A percentile compares a stretch with the other conserved stretches of the same genome.
Conservation (phyloP, 2,797 vertebrate species). For the Acanthurus leucopareius region DNA sequence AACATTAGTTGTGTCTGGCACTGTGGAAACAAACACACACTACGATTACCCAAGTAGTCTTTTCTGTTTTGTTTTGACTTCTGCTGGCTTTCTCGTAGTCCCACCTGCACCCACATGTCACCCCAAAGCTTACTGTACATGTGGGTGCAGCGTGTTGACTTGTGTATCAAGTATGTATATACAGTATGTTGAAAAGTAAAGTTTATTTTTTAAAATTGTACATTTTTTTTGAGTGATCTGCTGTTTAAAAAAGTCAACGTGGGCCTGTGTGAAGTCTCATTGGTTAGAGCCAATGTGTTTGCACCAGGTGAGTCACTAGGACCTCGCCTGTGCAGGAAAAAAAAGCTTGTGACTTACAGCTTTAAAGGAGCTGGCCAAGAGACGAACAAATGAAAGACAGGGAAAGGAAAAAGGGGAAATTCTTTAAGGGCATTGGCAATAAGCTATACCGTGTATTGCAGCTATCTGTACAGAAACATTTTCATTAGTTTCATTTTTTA, state of each 20-base stretch:
- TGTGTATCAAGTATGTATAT: constrained; percentile 77
- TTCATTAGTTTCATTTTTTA: constrained; percentile 61
- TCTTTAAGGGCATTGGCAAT: constrained; percentile 97
- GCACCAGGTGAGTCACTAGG: constrained; percentile 9
- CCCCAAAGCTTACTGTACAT: constrained; percentile 26
- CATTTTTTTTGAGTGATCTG: constrained; percentile 71
- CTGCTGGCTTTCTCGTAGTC: constrained; percentile 17
- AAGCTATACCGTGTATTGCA: constrained; percentile 93
- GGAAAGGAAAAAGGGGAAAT: constrained; percentile 42
- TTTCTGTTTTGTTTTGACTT: constrained; percentile 36
- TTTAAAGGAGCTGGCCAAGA: constrained; percentile 53
- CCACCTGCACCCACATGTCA: constrained; percentile 33
- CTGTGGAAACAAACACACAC: constrained; percentile 13
- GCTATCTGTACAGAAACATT: constrained; percentile 90
- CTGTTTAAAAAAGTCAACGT: constrained; percentile 68
- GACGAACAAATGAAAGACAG: constrained; percentile 31
- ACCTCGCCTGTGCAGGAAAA: constrained; percentile 12
- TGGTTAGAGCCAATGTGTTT: constrained; percentile 10
- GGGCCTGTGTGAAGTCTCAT: constrained; percentile 28
- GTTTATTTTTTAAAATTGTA: constrained; percentile 79
- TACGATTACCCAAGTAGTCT: constrained; percentile 7
- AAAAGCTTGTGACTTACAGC: constrained; percentile 31
- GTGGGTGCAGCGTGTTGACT: constrained; percentile 41
- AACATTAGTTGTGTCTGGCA: constrained; percentile 14
- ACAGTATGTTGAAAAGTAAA: constrained; percentile 72